Base-by-base conservation (phyloP, 2,797 vertebrate genomes). In the Diceros bicornis region DNA sequence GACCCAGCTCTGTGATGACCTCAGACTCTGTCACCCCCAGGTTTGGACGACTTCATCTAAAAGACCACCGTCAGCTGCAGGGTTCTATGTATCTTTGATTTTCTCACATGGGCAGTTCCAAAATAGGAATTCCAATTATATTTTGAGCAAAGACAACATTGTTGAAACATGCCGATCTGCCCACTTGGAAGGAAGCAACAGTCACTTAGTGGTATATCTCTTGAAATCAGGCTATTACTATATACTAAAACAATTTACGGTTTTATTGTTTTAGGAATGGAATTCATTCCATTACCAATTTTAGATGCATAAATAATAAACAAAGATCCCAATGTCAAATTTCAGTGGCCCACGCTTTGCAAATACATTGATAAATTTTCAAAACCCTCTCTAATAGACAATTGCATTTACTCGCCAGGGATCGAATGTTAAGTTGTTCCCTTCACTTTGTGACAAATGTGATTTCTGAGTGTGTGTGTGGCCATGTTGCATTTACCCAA, bases 111-210 rank as follows among this genome's bases (percentile, higher is more conserved):
- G 74, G 37, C 11, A 52, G 75, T 27, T 61, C 74, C 61, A 32
- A 34, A 79, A 44, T 21, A 75, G 41, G 52, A n/a, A 8, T 21
- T 34, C 32, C 29, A 18, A 0, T 21, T 18, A 44, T 8, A 44
- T 62, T 64, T 10, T 68, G 34, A 83, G 85, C 34, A 11, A 59
- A 84, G 81, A 34, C 50, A 1, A 0, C 3, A 2, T 44, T 52
- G 17, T 1, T 0, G 34, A 52, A 37, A n/a, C 23, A 0, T 1
- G 57, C 13, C 16, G 2, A 14, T 6, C 2, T 5, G 34, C 4
- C 37, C 59, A 0, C 14, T 27, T 50, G 61, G 61, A 78, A 92
- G 69, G 50, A 50, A 61, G 68, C 50, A 13, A 7, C 9, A 11
- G 27, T 5, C 20, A 3, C 3, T 47, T 7, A 9, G 44, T 29